Conservation (phyloP, 2,797 vertebrate species). For the Argentina silus region DNA sequence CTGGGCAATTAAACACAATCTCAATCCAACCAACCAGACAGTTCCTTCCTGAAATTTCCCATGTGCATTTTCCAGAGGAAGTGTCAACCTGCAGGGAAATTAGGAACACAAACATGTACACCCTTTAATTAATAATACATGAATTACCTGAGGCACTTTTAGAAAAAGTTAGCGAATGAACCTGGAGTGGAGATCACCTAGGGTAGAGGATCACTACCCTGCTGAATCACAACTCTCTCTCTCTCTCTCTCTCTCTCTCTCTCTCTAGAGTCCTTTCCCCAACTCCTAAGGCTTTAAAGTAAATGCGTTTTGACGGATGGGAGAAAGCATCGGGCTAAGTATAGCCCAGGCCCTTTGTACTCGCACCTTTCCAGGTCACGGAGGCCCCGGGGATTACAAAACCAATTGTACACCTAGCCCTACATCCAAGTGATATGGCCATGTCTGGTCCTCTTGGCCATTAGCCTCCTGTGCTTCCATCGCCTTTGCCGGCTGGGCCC, state of each 20-base stretch:
- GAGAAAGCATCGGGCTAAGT: constrained; percentile 43
- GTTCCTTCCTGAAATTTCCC: neutral
- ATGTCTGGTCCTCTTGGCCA: constrained; percentile 39
- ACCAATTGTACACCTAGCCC: constrained; percentile 59
- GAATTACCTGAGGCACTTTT: constrained; percentile 23
- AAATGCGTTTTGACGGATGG: constrained; percentile 54
- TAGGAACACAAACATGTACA: neutral
- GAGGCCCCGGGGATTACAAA: constrained; percentile 51
- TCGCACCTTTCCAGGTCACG: constrained; percentile 46
- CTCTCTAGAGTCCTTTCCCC: neutral
- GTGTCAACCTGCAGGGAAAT: neutral
- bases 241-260: neutral
- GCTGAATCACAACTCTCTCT: neutral
- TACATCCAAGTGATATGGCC: constrained; percentile 46
- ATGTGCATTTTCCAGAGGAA: constrained; percentile 10
- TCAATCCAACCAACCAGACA: neutral
- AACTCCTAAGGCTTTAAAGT: constrained; percentile 18
- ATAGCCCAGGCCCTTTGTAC: constrained; percentile 38
- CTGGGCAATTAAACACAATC: neutral
- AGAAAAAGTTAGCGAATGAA: constrained; percentile 18
- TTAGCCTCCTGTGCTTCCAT: constrained; percentile 26
- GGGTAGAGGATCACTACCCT: constrained; percentile 15
- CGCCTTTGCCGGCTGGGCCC: neutral
- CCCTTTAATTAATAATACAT: constrained; percentile 7
- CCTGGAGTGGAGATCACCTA: constrained; percentile 17